Percentiles rank a stretch among this genome's conserved stretches.
Conservation (phyloP, 2,888 invertebrate genomes). For the Drosophila crucigera region DNA sequence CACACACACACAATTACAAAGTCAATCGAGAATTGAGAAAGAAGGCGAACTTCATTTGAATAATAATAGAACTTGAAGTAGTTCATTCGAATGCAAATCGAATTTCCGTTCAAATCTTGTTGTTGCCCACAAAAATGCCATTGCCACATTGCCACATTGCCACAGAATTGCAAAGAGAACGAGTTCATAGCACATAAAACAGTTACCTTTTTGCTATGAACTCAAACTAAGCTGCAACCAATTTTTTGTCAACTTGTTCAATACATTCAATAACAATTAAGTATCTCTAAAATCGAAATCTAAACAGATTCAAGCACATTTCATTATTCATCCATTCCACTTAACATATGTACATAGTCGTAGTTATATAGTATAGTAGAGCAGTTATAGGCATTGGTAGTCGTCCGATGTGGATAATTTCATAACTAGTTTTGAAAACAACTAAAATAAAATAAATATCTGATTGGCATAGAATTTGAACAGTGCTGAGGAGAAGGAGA, state of each 20-base stretch:
- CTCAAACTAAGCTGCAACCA: background rate
- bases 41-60: constrained; percentile 2
- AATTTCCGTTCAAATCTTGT: background rate
- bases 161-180: constrained; percentile 1
- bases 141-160: background rate
- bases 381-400: no score
- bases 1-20: background rate
- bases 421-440: background rate
- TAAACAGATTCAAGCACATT: background rate
- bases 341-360: no score
- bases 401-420: no score
- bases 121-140: background rate
- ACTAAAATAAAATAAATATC: background rate
- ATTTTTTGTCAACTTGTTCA: background rate
- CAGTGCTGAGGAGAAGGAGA: no score
- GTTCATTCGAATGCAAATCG: constrained; percentile 1
- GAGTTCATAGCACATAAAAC: background rate
- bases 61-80: background rate
- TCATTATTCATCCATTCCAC: background rate
- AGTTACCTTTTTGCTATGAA: background rate
- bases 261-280: background rate
- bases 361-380: no score
- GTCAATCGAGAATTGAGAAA: constrained; percentile 3
- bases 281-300: background rate
- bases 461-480: background rate